Percentiles rank a stretch among this genome's conserved stretches.
These are phyloP conservation scores for Rotaria sp. DNA, from an alignment of 2,888 invertebrate species.

Conservation along the genomic window DNA sequence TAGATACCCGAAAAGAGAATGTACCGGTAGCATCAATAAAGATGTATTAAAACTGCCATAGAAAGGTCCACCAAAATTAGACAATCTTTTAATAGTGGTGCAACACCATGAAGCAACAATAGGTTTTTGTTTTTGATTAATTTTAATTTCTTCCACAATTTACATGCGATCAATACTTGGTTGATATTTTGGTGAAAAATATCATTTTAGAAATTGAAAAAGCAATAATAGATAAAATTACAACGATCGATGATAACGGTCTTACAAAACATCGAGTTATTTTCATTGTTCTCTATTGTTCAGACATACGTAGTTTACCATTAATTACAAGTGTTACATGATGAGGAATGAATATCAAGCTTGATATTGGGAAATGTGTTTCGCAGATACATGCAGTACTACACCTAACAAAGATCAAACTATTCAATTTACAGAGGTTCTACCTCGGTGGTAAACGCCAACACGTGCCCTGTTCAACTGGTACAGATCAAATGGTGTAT, in stretches of 20 bases:
- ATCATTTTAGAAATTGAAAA: neutral
- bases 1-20: no score
- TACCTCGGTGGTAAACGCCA: neutral
- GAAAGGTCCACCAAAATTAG: no score
- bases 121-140: no score
- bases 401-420: neutral
- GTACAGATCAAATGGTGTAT: neutral
- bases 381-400: neutral
- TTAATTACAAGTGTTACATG: neutral
- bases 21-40: no score
- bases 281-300: neutral
- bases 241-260: neutral
- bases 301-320: neutral
- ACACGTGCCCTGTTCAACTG: neutral
- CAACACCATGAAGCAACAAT: no score
- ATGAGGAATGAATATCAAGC: neutral
- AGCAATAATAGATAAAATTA: neutral
- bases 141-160: no score
- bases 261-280: neutral
- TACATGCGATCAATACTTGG: neutral
- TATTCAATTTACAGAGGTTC: neutral
- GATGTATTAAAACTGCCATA: no score
- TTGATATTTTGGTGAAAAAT: neutral
- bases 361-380: neutral
- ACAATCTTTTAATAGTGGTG: no score